Evolutionary conservation across 2,888 invertebrate species (phyloP), one percentile per base, ranked within the genome.

Genomic region (Neria commutata): DNA sequence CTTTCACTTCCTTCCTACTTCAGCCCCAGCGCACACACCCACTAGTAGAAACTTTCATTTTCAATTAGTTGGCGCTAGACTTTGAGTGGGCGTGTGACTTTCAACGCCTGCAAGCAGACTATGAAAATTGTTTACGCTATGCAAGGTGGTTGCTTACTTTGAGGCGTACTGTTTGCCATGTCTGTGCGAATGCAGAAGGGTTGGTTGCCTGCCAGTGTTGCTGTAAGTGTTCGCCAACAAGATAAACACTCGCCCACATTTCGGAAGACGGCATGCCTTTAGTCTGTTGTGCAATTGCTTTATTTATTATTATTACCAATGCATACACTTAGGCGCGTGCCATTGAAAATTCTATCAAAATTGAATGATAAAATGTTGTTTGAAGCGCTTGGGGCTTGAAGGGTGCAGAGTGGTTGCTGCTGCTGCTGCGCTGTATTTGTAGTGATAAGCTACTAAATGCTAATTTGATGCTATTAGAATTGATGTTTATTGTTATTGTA

Each of bases 31-130:
- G n/a, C n/a, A n/a, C n/a, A n/a, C n/a, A n/a, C 25, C 45, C 34
- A 61, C n/a, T n/a, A n/a, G n/a, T n/a, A n/a, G n/a, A n/a, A 69
- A 64, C 73, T 69, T 70, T 70, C 72, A 53, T 68, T 73, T 75
- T 73, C 73, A 74, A 74, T 74, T 74, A 75, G 69, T 68, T 70
- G 58, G 26, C 8, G 34, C 14, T 17, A 40, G 53, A 45, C 50
- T 33, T 53, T 52, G 66, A 72, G 73, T 70, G 68, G 74, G 73
- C 73, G 75, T 72, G 74, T 72, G 64, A 68, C 66, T 68, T 66
- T 67, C 66, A 67, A 66, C 75, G 73, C 75, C 67, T 68, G 40
- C 29, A 46, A 61, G 58, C 50, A 60, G 54, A 53, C 56, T 29
- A 66, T 54, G 59, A 62, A 68, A 64, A 61, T 63, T 68, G 68